Evolutionary conservation across 2,113 vertebrate species (phyloP), one percentile per base, ranked within the genome.

Genomic region (Rhabdomys dilectus): DNA sequence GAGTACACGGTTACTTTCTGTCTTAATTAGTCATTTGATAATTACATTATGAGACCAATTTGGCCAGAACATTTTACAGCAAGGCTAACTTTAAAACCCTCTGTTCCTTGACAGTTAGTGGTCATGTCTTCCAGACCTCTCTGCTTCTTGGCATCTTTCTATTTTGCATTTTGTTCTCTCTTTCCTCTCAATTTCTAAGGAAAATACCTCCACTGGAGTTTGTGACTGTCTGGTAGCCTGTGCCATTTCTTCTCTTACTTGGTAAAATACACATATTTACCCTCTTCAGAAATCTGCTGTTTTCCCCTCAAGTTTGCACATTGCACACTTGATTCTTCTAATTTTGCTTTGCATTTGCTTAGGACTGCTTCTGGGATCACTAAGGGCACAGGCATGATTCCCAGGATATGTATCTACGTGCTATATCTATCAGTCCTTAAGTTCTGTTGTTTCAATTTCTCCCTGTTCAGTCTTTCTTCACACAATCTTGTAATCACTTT

Each of bases 381-480:
- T 78, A 82, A 16, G 42, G 73, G 66, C 39, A 87, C 13, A 24
- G 34, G 93, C 5, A 68, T 48, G 34, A 62, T 89, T 89, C 36
- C 1, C 73, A 39, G 22, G 66, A 64, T 70, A 68, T 64, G 31
- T 62, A 39, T 39, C 62, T 70, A 21, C 15, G 42, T 87, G 58
- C 22, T 93, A 24, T 22, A 70, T 56, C 1, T 45, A n/a, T n/a
- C n/a, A n/a, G 34, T 39, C 48, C 62, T 80, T 60, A 72, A n/a
- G 5, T 73, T 82, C 36, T 94, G 82, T 89, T 78, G 10, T 42
- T 96, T 82, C 89, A 10, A 93, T 64, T 95, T 94, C 11, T 53
- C n/a, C 31, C 1, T 66, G 36, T 85, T 93, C 42, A 21, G 36
- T 89, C 62, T 94, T 77, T 93, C 68, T 84, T 91, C 66, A 88